Base-by-base conservation (phyloP, 1,140 invertebrate species). In the Drosophila obscura region DNA sequence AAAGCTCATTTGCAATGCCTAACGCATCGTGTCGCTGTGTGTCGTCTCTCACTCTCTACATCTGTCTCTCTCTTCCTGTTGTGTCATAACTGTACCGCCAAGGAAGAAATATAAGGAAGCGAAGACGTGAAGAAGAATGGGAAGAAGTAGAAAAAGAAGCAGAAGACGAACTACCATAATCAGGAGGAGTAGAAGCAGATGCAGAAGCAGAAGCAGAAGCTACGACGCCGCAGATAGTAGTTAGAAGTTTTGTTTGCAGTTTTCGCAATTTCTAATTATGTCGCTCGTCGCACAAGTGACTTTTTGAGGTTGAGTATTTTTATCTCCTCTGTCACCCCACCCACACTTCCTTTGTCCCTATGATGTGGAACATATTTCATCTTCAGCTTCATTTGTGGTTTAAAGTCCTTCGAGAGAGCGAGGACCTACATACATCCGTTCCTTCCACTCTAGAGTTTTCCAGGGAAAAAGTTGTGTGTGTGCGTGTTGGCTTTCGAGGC, bases 251-350 rank as follows among this genome's bases (percentile, higher is more conserved):
- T 56, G 52, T 61, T 61, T 60, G 74, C 60, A 64, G 71, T 77
- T 77, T 80, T 80, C 11, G 62, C 63, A 77, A 77, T 80, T 79
- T 79, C 77, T 80, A 80, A 80, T 77, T 79, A 79, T 77, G 73
- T 62, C 62, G 57, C 8, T 71, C 55, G 55, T 41, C 44, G 49
- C 50, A 57, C 73, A 57, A 60, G 67, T 75, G 73, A 75, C 68
- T 60, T 76, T 73, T 76, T 76, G 68, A 76, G 73, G 73, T 76
- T 73, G 73, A 57, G 57, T 43, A 41, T 53, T 15, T 13, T 16
- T 11, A 0, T 39, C 16, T 0, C 45, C 15, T 4, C 13, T 5
- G 11, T 26, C 8, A 7, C 9, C 1, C 43, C 5, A 5, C 44
- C 9, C 44, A 19, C 6, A 19, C 6, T 24, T 39, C 9, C 9